A percentile compares a stretch with the other conserved stretches of the same genome.
Evolutionary conservation across 2,113 vertebrate genomes (phyloP).

Genomic region (Caloenas nicobarica): DNA sequence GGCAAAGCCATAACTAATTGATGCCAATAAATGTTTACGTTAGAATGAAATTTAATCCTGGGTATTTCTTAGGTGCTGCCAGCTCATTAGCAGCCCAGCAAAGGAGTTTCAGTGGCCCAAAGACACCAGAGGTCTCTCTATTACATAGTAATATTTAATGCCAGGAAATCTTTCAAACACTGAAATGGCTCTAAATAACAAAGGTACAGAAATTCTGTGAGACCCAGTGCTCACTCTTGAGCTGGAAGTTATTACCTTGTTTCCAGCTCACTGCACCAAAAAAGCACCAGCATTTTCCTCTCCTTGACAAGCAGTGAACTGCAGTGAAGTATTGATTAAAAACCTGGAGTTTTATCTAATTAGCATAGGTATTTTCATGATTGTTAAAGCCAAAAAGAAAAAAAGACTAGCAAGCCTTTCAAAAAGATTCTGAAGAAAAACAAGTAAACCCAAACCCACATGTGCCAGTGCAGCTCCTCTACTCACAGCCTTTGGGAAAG

Average conservation of each 20-base stretch:
- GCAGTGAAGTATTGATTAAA: neutral
- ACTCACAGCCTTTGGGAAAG: neutral
- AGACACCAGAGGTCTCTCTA: neutral
- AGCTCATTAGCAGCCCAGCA: neutral
- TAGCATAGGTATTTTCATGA: neutral
- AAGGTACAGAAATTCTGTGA: neutral
- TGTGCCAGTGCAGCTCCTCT: neutral
- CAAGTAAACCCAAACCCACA: neutral
- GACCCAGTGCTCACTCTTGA: neutral
- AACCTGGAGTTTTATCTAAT: neutral
- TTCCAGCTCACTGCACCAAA: neutral
- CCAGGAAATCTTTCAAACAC: neutral
- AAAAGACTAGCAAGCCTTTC: neutral
- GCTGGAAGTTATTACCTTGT: neutral
- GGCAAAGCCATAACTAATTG: neutral
- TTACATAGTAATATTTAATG: neutral
- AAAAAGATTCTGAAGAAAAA: neutral
- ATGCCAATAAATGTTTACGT: neutral
- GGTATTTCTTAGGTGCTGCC: neutral
- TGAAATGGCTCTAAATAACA: neutral
- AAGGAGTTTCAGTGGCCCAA: neutral
- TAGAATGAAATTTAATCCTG: neutral
- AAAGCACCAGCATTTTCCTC: neutral
- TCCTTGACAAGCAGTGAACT: neutral
- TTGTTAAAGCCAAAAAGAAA: neutral